Percentiles rank a stretch among this genome's conserved stretches.
phyloP scores from a whole-genome alignment of 1,140 invertebrate genomes.

The Delia radicum region DNA sequence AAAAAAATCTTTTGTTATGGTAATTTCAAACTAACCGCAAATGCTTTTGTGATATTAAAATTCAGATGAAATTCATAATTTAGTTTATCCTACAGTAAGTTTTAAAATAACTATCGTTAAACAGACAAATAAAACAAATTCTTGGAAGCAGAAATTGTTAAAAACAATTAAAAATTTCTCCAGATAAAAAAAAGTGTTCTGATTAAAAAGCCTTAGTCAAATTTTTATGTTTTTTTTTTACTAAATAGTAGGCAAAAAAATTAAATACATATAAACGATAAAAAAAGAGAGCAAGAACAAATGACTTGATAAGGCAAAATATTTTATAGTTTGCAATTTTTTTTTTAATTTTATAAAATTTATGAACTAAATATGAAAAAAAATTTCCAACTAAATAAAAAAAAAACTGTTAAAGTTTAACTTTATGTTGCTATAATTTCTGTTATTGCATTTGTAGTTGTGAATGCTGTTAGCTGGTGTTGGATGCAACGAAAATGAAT shows the following conservation, averaged over 20 bases:
- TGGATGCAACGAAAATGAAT: too few species aligned
- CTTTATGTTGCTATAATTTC: neutral
- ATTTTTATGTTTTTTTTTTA: too few species aligned
- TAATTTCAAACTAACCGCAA: neutral
- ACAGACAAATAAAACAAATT: too few species aligned
- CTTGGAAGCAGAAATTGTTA: too few species aligned
- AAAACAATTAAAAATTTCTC: too few species aligned
- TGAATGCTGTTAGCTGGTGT: too few species aligned
- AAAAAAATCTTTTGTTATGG: too few species aligned
- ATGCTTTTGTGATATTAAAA: neutral
- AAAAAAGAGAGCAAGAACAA: neutral
- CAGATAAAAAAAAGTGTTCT: too few species aligned
- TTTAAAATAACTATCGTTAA: too few species aligned
- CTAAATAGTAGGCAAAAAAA: neutral
- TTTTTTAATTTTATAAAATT: neutral
- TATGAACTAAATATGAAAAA: neutral
- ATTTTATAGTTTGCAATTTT: neutral
- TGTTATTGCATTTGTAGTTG: neutral
- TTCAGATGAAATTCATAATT: neutral
- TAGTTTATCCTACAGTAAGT: too few species aligned
- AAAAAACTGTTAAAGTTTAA: neutral
- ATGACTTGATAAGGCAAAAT: neutral
- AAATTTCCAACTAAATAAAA: neutral
- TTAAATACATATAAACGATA: neutral
- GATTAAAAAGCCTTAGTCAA: too few species aligned